phyloP scores from a whole-genome alignment of 2,888 invertebrate species.

The Campoplex capitator region DNA sequence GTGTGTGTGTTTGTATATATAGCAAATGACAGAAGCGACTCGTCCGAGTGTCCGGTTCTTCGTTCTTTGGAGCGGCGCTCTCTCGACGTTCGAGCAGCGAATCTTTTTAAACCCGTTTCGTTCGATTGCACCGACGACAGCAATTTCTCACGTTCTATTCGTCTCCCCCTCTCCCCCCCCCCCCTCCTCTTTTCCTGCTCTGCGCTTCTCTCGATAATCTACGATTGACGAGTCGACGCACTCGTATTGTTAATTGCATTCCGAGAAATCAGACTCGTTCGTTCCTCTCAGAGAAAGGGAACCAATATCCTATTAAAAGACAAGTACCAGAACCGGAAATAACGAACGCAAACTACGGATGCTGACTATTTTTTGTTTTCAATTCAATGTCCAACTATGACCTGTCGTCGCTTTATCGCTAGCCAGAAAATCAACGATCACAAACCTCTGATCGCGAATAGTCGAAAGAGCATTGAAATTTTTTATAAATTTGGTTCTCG shows the following conservation, averaged over 20 bases:
- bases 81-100: slow-evolving; percentile 29
- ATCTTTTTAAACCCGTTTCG: slow-evolving; percentile 68
- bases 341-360: slow-evolving; percentile 30
- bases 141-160: slow-evolving; percentile 65
- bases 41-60: slow-evolving; percentile 59
- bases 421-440: not conserved
- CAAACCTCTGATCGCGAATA: not conserved
- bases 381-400: not conserved
- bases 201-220: slow-evolving; percentile 5
- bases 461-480: not conserved
- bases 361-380: slow-evolving; percentile 5
- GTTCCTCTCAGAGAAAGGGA: not conserved
- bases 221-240: slow-evolving; percentile 50
- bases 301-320: slow-evolving; percentile 44
- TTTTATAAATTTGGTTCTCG: not conserved
- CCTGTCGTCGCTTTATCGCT: not conserved
- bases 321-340: slow-evolving; percentile 34
- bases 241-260: slow-evolving; percentile 63
- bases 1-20: not conserved
- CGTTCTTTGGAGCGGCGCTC: slow-evolving; percentile 51
- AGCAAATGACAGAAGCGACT: slow-evolving; percentile 27
- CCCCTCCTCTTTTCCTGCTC: too few relatives aligned
- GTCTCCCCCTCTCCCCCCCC: not conserved
- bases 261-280: slow-evolving; percentile 43
- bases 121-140: slow-evolving; percentile 59